Evolutionary conservation across 2,797 vertebrate genomes (phyloP), one percentile per base, ranked within the genome.

Genomic region (Limosa lapponica): DNA sequence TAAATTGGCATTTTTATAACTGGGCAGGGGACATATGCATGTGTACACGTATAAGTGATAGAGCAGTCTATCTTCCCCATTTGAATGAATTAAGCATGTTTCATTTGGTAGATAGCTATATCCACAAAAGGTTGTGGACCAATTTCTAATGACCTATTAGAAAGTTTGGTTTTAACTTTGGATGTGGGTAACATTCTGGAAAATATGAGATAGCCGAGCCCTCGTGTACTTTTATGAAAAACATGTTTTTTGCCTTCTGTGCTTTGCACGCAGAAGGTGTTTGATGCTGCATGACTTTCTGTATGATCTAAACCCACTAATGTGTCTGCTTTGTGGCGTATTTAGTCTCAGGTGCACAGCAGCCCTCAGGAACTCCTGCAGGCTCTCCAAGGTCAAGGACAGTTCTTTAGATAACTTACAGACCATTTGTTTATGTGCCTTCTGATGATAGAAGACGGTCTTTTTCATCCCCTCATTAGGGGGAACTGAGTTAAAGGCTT

Each of bases 1-100:
- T 74, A 55, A 79, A 32, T 3, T n/a, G 6, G 5, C 14, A 8
- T 54, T 36, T 78, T 87, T 71, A 10, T 39, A 37, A 9, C 1
- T 37, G 13, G 7, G 2, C 6, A 16, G 5, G 13, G 10, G 1
- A 8, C 37, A 3, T 36, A 13, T 58, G 36, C 27, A 5, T 3
- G 5, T 30, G 5, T 80, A 24, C 7, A 1, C 39, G 12, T 30
- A 2, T 51, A 71, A 24, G 32, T 59, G 41, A 39, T 17, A 48
- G 19, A 64, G 8, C 22, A 48, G 41, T 54, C 36, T 59, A 17
- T 6, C 37, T 61, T 57, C 11, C 19, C 27, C 1, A 5, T 79
- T 64, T 90, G 32, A 85, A 36, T 59, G 37, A 87, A 14, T 15
- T 58, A 57, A 36, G 8, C 5, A 3, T 34, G 15, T 80, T 72